Base-by-base conservation (phyloP, 2,888 invertebrate species). In the Cephus rjabovi region DNA sequence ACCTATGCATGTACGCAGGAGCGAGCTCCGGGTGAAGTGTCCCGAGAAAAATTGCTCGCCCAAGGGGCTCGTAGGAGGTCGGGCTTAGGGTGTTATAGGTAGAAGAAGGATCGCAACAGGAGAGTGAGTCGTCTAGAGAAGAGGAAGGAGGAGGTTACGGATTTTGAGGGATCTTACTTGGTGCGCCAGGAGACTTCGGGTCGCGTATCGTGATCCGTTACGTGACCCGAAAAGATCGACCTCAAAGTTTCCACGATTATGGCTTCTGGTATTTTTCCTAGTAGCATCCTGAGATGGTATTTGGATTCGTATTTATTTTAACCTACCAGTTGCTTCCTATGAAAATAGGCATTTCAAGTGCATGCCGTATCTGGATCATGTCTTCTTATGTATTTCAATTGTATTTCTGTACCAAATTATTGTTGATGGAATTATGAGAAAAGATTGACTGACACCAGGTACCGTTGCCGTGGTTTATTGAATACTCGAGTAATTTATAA, bases 1-100 rank as follows among this genome's bases (percentile, higher is more conserved):
- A 86, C 84, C 85, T 86, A 87, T 87, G 82, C 84, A 82, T 79
- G 81, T 77, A 73, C 74, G 73, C n/a, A 69, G 30, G 30, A 30
- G 34, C 23, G 70, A 69, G 40, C 68, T 40, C 30, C 37, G 37
- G 73, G 70, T 31, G 15, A 68, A 75, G 37, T 76, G 40, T 31
- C 75, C 75, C 33, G 77, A 81, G 79, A 80, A 80, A 82, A 82
- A 81, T 81, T 80, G 75, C 80, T 75, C 73, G 69, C 70, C 56
- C 40, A 56, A 56, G 40, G 23, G 23, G 40, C 40, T 23, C 40
- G 23, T 23, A 56, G 40, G 23, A 6, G 40, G 40, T 56, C 23
- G 40, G 40, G 40, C 23, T 23, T 6, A 56, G 40, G 40, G 40
- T 56, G 40, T 23, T 56, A 9, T 56, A 56, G 40, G 23, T 56